These are phyloP conservation scores for Cinara cedri DNA, from an alignment of 2,888 invertebrate genomes.

Conservation along the genomic window DNA sequence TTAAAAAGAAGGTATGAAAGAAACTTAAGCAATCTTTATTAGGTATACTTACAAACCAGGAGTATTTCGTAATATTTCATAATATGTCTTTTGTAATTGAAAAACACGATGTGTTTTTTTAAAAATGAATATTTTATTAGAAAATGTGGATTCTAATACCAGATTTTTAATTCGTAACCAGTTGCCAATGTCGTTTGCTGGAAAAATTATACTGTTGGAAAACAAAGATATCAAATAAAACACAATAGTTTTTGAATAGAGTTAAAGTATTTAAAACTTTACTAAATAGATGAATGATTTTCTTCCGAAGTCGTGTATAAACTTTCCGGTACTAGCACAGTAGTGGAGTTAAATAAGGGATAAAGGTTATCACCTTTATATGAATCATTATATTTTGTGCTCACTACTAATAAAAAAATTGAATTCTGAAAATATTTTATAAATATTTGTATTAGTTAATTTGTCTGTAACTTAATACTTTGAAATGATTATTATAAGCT, in stretches of 20 bases:
- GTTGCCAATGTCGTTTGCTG: not conserved
- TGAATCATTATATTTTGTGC: not conserved
- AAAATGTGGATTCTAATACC: not conserved
- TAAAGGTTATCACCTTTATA: not conserved
- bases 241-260: not conserved
- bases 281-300: slow-evolving; percentile 11
- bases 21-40: no score
- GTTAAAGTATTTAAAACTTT: not conserved
- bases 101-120: not conserved
- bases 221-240: not conserved
- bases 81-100: not conserved
- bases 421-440: slow-evolving; percentile 22
- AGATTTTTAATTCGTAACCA: slow-evolving; percentile 17
- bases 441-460: not conserved
- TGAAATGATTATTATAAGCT: no score
- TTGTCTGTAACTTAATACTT: no score
- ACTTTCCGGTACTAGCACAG: slow-evolving; percentile 13
- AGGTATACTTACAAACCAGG: slow-evolving; percentile 21
- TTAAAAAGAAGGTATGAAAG: no score
- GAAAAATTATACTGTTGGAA: slow-evolving; percentile 15
- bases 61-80: not conserved
- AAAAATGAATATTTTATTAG: not conserved
- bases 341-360: not conserved
- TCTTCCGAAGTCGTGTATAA: not conserved
- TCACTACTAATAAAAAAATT: slow-evolving; percentile 8